phyloP scores from a whole-genome alignment of 2,113 vertebrate genomes.

The Paedocypris sp. region DNA sequence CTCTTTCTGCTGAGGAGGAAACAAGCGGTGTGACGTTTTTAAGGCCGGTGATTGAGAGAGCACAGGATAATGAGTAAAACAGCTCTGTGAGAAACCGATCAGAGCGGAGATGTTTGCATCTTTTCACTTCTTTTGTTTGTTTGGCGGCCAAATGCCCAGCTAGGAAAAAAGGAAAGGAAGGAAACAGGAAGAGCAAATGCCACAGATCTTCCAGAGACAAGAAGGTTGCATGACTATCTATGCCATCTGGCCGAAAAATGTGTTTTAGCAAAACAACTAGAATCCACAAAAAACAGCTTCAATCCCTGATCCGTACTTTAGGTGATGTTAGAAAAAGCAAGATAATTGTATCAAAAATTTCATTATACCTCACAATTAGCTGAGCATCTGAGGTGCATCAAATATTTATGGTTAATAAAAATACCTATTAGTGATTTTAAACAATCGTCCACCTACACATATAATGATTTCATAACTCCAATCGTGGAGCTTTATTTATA shows the following conservation, averaged over 20 bases:
- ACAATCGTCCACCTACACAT: no score
- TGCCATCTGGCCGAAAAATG: constrained; percentile 36
- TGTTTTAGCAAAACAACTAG: constrained; percentile 27
- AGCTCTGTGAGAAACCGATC: not conserved
- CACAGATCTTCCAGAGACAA: constrained; percentile 40
- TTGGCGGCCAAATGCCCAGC: constrained; percentile 36
- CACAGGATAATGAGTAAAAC: constrained; percentile 29
- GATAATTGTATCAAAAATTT: no score
- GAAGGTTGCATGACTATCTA: constrained; percentile 47
- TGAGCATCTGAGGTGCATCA: no score
- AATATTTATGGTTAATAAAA: no score
- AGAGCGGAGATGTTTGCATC: not conserved
- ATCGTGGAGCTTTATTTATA: constrained; percentile 50
- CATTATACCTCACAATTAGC: no score
- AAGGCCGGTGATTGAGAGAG: not conserved
- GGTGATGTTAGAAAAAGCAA: no score
- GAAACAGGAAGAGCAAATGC: constrained; percentile 43
- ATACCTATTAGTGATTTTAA: no score
- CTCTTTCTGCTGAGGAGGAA: not conserved
- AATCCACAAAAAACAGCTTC: no score
- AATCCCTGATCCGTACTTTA: no score
- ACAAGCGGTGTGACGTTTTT: not conserved
- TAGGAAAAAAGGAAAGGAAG: constrained; percentile 42
- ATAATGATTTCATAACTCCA: no score
- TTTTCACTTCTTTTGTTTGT: constrained; percentile 41